Evolutionary conservation across 2,113 vertebrate genomes (phyloP), one percentile per base, ranked within the genome.

Genomic region (Cephalopholis sonnerati): DNA sequence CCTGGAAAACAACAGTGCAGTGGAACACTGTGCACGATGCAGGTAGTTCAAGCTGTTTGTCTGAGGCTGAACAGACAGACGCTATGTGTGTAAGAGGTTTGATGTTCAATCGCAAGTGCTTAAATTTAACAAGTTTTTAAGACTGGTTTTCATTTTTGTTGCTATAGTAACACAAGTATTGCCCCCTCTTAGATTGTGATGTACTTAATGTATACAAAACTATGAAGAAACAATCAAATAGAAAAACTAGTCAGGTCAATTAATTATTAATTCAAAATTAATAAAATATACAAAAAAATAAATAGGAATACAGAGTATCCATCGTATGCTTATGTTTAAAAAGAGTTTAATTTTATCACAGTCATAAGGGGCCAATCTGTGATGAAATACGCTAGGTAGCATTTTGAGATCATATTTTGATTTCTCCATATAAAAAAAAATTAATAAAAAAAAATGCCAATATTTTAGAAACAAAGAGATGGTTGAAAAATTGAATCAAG

Each of bases 21-120:
- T n/a, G 48, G 65, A 90, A 74, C 13, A 6, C 29, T 2, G 12
- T 15, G 46, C 53, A 16, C 2, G 50, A 16, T 32, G 55, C 67
- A 17, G 68, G 78, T 36, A 67, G 73, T 46, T 51, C 32, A 29
- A 65, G 80, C 58, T 65, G 18, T 46, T 73, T 46, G 51, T 44
- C 32, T 29, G n/a, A 62, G n/a, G n/a, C 48, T 12, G 16, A 66
- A 9, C 48, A 50, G 15, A 50, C 16, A 54, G 7, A 58, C 62
- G 24, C 12, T 7, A n/a, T 66, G 41, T 39, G 16, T 46, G 25
- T 4, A 0, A 25, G 24, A 46, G 3, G 13, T 44, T 13, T 67
- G 7, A 27, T 9, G 63, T 66, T 66, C 36, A 44, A 6, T 41
- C 39, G 8, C 36, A 36, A 61, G 41, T 27, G 16, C n/a, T 48